Base-by-base conservation (phyloP, 2,797 vertebrate species). In the Octomys mimax region DNA sequence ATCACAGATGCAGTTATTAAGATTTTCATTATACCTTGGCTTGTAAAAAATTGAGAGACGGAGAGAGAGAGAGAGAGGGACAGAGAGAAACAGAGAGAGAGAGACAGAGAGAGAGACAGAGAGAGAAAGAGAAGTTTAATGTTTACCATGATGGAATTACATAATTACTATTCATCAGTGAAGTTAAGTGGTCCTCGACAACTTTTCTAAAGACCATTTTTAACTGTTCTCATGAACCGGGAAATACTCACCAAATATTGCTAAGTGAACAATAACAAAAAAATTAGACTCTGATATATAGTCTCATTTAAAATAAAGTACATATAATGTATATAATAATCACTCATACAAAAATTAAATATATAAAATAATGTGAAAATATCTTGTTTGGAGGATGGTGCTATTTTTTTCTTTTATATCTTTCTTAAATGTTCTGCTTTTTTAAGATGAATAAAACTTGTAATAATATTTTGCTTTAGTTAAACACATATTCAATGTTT, bases 251-350 rank as follows among this genome's bases (percentile, higher is more conserved):
- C 16, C 31, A 71, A 33, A 71, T 9, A 52, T 61, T 83, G 8
- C 57, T 71, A 96, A 93, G 31, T 88, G 21, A 91, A 85, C 18
- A 93, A 79, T 5, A 80, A 66, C 16, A 75, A 70, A 78, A 79
- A 54, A 24, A 0, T 42, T 42, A 71, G 26, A 78, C 68, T 92
- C 4, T 14, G 66, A 24, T 82, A 3, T 5, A 39, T 24, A n/a
- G 42, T 88, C 31, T 96, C 36, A 82, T 52, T 83, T 36, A 94
- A 62, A 91, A 82, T 57, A 87, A 78, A n/a, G 5, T 39, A 49
- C 19, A 42, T 46, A 42, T 42, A 94, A 81, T 73, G 6, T n/a
- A 59, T 26, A 24, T 52, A 87, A 31, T 68, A 80, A n/a, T 59
- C 22, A 16, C 26, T 1, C 66, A 33, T 39, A n/a, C 59, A 86